phyloP scores from a whole-genome alignment of 2,797 vertebrate genomes.

The Lepilemur septentrionalis region DNA sequence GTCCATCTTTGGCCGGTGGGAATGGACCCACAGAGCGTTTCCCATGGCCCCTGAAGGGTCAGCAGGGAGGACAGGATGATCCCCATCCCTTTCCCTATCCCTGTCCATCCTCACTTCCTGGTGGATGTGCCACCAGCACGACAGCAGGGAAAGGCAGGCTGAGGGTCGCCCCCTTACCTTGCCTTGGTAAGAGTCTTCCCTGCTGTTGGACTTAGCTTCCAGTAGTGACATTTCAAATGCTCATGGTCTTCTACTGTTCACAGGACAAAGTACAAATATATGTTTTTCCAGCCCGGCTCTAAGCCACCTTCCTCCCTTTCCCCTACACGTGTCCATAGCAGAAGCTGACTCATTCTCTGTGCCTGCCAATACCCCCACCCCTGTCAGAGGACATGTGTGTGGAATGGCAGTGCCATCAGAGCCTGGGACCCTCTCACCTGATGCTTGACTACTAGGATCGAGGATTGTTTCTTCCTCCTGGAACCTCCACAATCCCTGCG shows the following conservation, averaged over 20 bases:
- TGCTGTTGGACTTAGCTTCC: not conserved
- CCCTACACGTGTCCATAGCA: accelerated
- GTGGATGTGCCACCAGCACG: not conserved
- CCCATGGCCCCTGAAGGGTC: not conserved
- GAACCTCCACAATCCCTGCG: no score
- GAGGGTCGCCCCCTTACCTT: not conserved
- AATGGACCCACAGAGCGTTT: accelerated
- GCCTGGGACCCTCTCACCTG: not conserved
- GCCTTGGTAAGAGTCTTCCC: not conserved
- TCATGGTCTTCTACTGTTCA: not conserved
- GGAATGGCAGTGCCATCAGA: not conserved
- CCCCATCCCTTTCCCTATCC: not conserved
- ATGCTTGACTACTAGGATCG: accelerated
- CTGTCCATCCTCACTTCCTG: not conserved
- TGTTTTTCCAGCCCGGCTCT: not conserved
- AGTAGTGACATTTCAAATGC: not conserved
- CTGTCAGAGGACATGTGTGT: not conserved
- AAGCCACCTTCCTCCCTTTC: not conserved
- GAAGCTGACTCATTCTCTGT: no score
- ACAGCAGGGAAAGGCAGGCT: not conserved
- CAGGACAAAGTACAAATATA: not conserved
- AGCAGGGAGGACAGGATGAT: not conserved
- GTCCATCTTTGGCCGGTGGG: not conserved
- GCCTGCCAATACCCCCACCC: no score
- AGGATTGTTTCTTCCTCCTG: not conserved